phyloP scores from a whole-genome alignment of 2,113 vertebrate genomes.

The Mus spicilegus region DNA sequence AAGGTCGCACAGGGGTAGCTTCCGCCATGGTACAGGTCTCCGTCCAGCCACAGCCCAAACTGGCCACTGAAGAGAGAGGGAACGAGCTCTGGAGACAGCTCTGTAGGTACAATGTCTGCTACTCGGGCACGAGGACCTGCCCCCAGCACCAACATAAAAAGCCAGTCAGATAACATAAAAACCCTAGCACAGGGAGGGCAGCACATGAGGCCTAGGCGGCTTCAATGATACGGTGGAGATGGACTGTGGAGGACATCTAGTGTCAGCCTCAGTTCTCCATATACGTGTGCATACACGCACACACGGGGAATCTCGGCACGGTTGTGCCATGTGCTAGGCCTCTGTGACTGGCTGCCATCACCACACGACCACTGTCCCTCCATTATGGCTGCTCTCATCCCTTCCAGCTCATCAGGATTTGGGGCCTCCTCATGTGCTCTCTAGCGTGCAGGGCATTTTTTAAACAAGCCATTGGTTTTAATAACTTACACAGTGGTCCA shows the following conservation, averaged over 20 bases:
- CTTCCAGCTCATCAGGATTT: not conserved
- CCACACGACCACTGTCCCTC: too few relatives aligned
- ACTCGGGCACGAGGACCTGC: not conserved
- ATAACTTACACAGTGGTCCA: not conserved
- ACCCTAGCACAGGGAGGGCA: not conserved
- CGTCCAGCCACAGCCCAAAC: slow-evolving; percentile 94
- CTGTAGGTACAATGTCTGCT: not conserved
- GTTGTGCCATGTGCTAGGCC: not conserved
- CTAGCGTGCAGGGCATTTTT: not conserved
- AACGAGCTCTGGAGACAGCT: not conserved
- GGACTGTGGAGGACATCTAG: too few relatives aligned
- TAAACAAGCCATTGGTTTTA: not conserved
- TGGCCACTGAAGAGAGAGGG: slow-evolving; percentile 85
- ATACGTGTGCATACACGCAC: not conserved
- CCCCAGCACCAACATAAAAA: not conserved
- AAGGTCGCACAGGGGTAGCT: slow-evolving; percentile 94
- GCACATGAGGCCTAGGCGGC: not conserved
- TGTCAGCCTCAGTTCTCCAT: not conserved
- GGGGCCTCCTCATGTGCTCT: not conserved
- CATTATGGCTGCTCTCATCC: not conserved
- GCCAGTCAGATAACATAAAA: too few relatives aligned
- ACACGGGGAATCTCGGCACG: not conserved
- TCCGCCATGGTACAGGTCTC: slow-evolving; percentile 90
- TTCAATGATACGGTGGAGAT: not conserved
- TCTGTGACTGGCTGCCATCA: not conserved